phyloP scores from a whole-genome alignment of 2,888 invertebrate species.

The Eueremaeus valkanovi region DNA sequence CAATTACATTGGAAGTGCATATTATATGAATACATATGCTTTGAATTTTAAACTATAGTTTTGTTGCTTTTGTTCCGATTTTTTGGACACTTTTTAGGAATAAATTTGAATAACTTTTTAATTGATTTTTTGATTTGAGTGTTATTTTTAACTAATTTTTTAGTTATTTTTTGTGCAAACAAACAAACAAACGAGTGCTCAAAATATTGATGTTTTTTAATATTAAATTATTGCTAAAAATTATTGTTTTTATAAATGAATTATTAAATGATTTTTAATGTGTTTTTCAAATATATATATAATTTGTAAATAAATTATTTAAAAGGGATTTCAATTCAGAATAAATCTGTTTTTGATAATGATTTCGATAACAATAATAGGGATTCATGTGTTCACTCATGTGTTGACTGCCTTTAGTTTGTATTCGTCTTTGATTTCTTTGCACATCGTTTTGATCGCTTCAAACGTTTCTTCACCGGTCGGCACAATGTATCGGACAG shows the following conservation, averaged over 20 bases:
- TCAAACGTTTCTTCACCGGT: slow-evolving; percentile 57
- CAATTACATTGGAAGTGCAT: not conserved
- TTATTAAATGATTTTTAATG: not conserved
- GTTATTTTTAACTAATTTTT: too few species aligned
- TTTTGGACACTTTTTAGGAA: too few species aligned
- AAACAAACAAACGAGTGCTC: not conserved
- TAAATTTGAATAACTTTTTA: too few species aligned
- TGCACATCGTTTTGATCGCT: slow-evolving; percentile 65
- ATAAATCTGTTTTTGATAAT: not conserved
- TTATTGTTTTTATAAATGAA: not conserved
- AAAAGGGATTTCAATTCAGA: not conserved
- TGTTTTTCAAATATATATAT: not conserved
- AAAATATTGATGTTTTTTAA: not conserved
- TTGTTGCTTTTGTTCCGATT: not conserved
- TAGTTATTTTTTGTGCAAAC: too few species aligned
- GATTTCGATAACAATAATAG: too few species aligned
- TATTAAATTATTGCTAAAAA: not conserved
- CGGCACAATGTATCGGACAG: slow-evolving; percentile 45
- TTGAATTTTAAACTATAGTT: not conserved
- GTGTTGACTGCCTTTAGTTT: slow-evolving; percentile 14
- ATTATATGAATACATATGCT: not conserved
- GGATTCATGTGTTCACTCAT: too few species aligned
- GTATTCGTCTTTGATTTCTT: slow-evolving; percentile 42
- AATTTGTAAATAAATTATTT: not conserved
- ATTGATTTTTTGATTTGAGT: too few species aligned